These are phyloP conservation scores for Leptatherina wallacei DNA, from an alignment of 2,797 vertebrate species.

Conservation along the genomic window DNA sequence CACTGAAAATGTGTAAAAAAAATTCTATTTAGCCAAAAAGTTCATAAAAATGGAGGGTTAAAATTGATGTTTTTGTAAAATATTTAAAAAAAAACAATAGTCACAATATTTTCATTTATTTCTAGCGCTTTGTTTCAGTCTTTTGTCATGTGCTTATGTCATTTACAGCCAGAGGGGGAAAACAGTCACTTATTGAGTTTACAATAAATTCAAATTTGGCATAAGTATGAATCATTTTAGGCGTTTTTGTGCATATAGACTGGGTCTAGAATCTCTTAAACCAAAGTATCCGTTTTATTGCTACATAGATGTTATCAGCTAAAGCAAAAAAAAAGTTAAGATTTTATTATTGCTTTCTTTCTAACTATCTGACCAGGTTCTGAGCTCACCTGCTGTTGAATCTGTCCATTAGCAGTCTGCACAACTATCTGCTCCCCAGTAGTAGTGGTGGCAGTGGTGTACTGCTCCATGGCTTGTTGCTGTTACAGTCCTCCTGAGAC, in stretches of 20 bases:
- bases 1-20: too few relatives aligned
- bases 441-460: conserved; percentile 88
- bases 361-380: background rate
- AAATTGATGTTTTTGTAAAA: background rate
- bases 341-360: too few relatives aligned
- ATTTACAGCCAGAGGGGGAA: too few relatives aligned
- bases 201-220: background rate
- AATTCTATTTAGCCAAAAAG: background rate
- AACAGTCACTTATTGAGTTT: background rate
- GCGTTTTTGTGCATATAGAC: background rate
- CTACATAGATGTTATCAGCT: background rate
- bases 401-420: conserved; percentile 91
- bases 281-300: too few relatives aligned
- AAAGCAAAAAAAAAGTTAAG: background rate
- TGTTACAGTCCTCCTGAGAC: conserved; percentile 39
- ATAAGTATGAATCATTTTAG: background rate
- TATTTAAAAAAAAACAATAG: background rate
- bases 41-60: background rate
- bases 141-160: background rate
- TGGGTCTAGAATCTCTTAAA: conserved; percentile 11
- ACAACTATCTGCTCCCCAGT: conserved; percentile 97
- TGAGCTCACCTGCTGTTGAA: conserved; percentile 91
- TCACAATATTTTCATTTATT: background rate
- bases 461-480: conserved; percentile 90
- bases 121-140: background rate